Conservation (phyloP, 2,888 invertebrate species). For the Calameuta pallipes region DNA sequence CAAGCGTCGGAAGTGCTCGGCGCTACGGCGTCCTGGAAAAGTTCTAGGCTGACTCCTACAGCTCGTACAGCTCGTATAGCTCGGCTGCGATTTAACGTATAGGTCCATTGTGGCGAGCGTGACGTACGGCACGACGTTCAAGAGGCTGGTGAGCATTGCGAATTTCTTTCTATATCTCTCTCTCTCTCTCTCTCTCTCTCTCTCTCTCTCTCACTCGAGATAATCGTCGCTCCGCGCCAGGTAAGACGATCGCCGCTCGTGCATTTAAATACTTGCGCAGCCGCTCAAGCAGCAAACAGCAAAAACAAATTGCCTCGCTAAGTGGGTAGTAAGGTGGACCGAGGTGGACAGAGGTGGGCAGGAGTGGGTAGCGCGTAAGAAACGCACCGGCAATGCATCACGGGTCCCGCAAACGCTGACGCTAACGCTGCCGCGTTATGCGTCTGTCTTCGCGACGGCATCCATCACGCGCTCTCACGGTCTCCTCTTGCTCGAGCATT, state of each 20-base stretch:
- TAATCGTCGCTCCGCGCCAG: not conserved
- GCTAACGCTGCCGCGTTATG: constrained; percentile 11
- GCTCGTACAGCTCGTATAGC: not conserved
- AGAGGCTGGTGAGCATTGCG: not conserved
- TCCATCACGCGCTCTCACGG: constrained; percentile 9
- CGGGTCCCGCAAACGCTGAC: constrained; percentile 13
- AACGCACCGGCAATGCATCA: constrained; percentile 46
- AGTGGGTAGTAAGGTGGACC: constrained; percentile 39
- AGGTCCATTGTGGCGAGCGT: constrained; percentile 6
- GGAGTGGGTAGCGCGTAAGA: constrained; percentile 42
- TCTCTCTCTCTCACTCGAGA: not conserved
- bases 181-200: not conserved
- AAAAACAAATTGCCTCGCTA: constrained; percentile 51
- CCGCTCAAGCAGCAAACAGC: constrained; percentile 19
- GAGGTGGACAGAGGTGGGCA: constrained; percentile 32
- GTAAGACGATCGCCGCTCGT: not conserved
- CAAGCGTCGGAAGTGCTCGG: constrained; percentile 31
- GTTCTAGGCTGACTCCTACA: not conserved
- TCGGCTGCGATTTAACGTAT: constrained; percentile 1
- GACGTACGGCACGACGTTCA: constrained; percentile 5
- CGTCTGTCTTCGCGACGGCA: constrained; percentile 11
- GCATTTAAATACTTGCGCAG: constrained; percentile 6
- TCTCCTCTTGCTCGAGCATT: not conserved
- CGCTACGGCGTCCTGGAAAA: constrained; percentile 18
- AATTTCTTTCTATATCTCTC: not conserved